Evolutionary conservation across 2,797 vertebrate genomes (phyloP).

Genomic region (Pantherophis vulpinus): DNA sequence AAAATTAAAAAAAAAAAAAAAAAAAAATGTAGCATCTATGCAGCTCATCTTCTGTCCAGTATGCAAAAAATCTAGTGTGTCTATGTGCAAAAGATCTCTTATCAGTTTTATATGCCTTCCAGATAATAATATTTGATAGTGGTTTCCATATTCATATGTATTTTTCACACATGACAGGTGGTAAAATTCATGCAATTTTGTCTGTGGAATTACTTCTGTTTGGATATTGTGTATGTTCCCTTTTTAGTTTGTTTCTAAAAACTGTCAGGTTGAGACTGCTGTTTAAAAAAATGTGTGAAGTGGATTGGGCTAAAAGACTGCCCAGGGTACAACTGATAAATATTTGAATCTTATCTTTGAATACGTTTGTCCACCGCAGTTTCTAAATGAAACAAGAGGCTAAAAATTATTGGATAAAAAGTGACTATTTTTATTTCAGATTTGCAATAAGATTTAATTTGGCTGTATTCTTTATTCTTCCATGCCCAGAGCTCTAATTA

Average conservation of each 20-base stretch:
- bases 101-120: background rate
- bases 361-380: background rate
- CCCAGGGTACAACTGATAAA: background rate
- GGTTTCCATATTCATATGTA: background rate
- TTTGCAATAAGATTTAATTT: background rate
- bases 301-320: background rate
- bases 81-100: background rate
- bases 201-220: background rate
- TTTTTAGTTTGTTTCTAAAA: background rate
- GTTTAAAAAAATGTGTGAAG: background rate
- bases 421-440: background rate
- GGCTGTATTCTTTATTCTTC: background rate
- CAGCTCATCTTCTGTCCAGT: background rate
- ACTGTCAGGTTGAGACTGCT: background rate
- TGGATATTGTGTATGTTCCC: background rate
- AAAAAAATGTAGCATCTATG: background rate
- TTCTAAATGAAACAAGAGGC: background rate
- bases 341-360: background rate
- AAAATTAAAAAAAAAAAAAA: too few relatives aligned
- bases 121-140: background rate
- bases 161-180: background rate
- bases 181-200: background rate
- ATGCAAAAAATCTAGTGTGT: background rate
- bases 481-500: background rate
- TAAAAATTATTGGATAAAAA: background rate